Percentiles rank a stretch among this genome's conserved stretches.
These are phyloP conservation scores for Drosophila macrospina DNA, from an alignment of 2,888 invertebrate genomes.

Conservation along the genomic window DNA sequence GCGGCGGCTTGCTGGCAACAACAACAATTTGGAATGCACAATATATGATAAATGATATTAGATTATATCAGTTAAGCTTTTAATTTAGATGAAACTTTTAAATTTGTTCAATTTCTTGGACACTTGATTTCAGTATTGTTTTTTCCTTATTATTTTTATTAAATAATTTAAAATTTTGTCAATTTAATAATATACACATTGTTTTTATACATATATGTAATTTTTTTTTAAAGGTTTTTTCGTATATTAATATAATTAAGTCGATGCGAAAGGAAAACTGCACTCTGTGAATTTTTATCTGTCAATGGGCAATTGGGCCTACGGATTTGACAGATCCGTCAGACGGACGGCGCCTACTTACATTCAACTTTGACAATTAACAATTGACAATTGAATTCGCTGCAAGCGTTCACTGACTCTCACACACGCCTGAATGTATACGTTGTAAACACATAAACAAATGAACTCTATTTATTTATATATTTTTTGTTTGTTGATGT, in stretches of 20 bases:
- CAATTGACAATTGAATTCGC: conserved; percentile 42
- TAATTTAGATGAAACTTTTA: conserved; percentile 40
- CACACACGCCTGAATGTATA: conserved; percentile 12
- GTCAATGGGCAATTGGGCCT: conserved; percentile 45
- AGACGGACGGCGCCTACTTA: conserved; percentile 50
- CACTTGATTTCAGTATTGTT: conserved; percentile 24
- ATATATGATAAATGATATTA: conserved; percentile 3
- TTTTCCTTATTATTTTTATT: conserved; percentile 16
- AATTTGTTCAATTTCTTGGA: conserved; percentile 34
- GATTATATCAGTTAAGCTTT: conserved; percentile 1
- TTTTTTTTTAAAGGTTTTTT: conserved; percentile 15
- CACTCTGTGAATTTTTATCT: conserved; percentile 52
- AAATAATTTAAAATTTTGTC: conserved; percentile 18
- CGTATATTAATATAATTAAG: conserved; percentile 5
- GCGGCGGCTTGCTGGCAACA: conserved; percentile 49
- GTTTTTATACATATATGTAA: background rate
- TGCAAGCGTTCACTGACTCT: conserved; percentile 28
- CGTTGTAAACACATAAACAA: conserved; percentile 24
- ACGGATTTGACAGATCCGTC: conserved; percentile 3
- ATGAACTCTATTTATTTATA: conserved; percentile 25
- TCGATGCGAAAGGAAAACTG: conserved; percentile 51
- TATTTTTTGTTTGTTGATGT: conserved; percentile 1
- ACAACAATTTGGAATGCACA: conserved; percentile 26
- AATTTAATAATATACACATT: conserved; percentile 24
- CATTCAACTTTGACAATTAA: conserved; percentile 53